These are phyloP conservation scores for Mystacides longicornis DNA, from an alignment of 2,888 invertebrate species.

Conservation along the genomic window DNA sequence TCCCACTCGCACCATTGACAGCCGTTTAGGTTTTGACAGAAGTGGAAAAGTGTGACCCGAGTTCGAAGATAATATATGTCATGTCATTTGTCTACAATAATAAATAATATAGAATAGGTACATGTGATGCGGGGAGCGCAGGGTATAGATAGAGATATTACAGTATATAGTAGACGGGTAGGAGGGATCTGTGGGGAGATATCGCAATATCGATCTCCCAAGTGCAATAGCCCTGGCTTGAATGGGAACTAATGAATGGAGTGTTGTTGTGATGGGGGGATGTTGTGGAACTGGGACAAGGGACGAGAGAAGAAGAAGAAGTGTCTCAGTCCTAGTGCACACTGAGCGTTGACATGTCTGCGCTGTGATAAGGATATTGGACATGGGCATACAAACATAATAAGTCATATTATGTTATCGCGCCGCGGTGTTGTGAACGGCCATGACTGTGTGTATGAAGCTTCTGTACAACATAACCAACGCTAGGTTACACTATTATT, in stretches of 20 bases:
- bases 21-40: not conserved
- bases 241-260: conserved; percentile 7
- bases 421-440: not conserved
- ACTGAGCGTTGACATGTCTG: not conserved
- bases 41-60: not conserved
- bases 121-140: not conserved
- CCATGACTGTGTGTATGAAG: conserved; percentile 1
- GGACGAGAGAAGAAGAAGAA: too few species aligned
- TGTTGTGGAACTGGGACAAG: not conserved
- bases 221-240: conserved; percentile 9
- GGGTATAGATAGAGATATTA: not conserved
- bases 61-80: too few species aligned
- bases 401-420: not conserved
- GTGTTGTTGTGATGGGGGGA: not conserved
- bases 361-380: not conserved
- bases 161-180: too few species aligned
- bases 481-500: too few species aligned
- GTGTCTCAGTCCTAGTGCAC: too few species aligned
- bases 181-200: not conserved
- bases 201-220: conserved; percentile 5
- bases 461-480: too few species aligned
- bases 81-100: too few species aligned
- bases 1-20: not conserved
- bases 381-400: not conserved
- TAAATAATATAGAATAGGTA: not conserved